Evolutionary conservation across 2,888 invertebrate genomes (phyloP).

Genomic region (Dryomyza anilis): DNA sequence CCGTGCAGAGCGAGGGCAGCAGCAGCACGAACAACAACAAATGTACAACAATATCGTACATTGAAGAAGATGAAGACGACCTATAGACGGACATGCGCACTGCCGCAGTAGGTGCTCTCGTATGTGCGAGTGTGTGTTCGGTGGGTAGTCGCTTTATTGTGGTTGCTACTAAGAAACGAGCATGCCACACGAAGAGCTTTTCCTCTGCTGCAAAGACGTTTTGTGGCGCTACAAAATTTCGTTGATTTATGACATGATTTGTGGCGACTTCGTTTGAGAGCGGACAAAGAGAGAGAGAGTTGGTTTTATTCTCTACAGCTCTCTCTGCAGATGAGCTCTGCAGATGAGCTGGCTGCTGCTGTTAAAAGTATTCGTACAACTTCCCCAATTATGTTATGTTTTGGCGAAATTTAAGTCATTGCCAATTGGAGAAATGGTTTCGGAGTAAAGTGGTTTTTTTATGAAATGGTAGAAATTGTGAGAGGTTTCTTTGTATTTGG

Average conservation of each 20-base stretch:
- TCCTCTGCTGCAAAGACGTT: constrained; percentile 22
- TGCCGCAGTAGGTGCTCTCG: neutral
- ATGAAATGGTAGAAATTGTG: too few relatives aligned
- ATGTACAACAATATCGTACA: too few relatives aligned
- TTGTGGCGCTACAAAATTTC: constrained; percentile 19
- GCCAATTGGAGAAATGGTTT: neutral
- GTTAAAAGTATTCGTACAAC: too few relatives aligned
- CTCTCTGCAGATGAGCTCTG: constrained; percentile 16
- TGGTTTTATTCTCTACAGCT: too few relatives aligned
- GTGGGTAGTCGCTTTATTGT: neutral
- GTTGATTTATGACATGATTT: constrained; percentile 15
- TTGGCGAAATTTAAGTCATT: neutral
- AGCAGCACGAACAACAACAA: constrained; percentile 16
- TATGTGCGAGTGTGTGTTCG: neutral
- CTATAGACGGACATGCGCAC: constrained; percentile 26
- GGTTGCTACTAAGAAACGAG: neutral
- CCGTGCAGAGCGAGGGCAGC: constrained; percentile 10
- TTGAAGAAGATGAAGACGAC: too few relatives aligned
- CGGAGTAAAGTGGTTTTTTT: neutral
- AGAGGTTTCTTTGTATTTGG: too few relatives aligned
- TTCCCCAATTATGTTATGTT: too few relatives aligned
- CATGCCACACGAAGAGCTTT: neutral
- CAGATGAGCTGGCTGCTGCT: neutral
- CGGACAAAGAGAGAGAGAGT: constrained; percentile 23
- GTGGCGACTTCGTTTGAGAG: constrained; percentile 14